A percentile compares a stretch with the other conserved stretches of the same genome.
Evolutionary conservation across 1,140 invertebrate species (phyloP).

Genomic region (Caenorhabditis elegans): WBcel235 BX284604.4:7451001-7451500

Average conservation of each 20-base stretch:
- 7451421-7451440: neutral
- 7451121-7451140: constrained; percentile 3
- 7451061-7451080: constrained; percentile 8
- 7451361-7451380: constrained; percentile 6
- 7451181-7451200: constrained; percentile 45
- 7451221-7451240: constrained; percentile 49
- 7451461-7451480: no score
- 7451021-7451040: constrained; percentile 14
- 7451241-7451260: constrained; percentile 44
- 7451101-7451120: neutral
- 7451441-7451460: constrained; percentile 2
- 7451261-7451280: constrained; percentile 46
- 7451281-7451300: constrained; percentile 37
- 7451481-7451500: neutral
- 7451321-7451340: constrained; percentile 41
- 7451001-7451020: neutral
- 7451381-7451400: constrained; percentile 17
- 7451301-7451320: constrained; percentile 31
- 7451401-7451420: constrained; percentile 33
- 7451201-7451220: constrained; percentile 35
- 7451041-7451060: constrained; percentile 33
- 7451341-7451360: constrained; percentile 41
- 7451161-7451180: constrained; percentile 38
- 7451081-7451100: neutral
- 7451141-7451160: constrained; percentile 37